These are phyloP conservation scores for Oxytorus armatus DNA, from an alignment of 2,888 invertebrate genomes.

Conservation along the genomic window DNA sequence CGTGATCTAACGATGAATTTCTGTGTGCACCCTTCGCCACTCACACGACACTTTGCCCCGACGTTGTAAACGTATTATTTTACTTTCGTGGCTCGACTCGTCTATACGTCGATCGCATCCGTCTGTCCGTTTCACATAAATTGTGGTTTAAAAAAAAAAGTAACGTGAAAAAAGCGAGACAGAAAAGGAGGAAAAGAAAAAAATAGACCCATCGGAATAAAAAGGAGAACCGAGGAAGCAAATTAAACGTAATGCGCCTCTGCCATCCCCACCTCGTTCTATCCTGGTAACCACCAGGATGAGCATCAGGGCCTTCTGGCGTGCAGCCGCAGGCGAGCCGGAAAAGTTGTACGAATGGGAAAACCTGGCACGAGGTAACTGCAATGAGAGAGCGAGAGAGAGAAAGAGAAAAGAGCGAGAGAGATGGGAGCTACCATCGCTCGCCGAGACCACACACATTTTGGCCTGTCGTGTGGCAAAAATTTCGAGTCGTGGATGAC, in stretches of 20 bases:
- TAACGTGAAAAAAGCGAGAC: slow-evolving; percentile 27
- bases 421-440: neutral
- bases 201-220: slow-evolving; percentile 45
- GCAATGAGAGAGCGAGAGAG: slow-evolving; percentile 34
- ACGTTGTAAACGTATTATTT: slow-evolving; percentile 52
- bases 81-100: slow-evolving; percentile 51
- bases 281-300: slow-evolving; percentile 56
- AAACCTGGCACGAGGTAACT: slow-evolving; percentile 63
- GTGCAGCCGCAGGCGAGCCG: slow-evolving; percentile 50
- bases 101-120: slow-evolving; percentile 26
- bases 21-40: slow-evolving; percentile 15
- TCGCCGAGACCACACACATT: slow-evolving; percentile 39
- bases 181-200: slow-evolving; percentile 30
- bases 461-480: slow-evolving; percentile 56
- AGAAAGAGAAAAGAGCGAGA: neutral
- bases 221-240: slow-evolving; percentile 70
- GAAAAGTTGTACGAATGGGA: slow-evolving; percentile 52
- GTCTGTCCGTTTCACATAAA: slow-evolving; percentile 33
- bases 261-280: slow-evolving; percentile 41
- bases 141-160: slow-evolving; percentile 49
- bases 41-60: slow-evolving; percentile 5
- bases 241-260: slow-evolving; percentile 74
- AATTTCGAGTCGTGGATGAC: slow-evolving; percentile 63
- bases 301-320: slow-evolving; percentile 41
- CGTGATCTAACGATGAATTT: slow-evolving; percentile 61